phyloP scores from a whole-genome alignment of 2,888 invertebrate genomes.

The Ochropleura plecta region DNA sequence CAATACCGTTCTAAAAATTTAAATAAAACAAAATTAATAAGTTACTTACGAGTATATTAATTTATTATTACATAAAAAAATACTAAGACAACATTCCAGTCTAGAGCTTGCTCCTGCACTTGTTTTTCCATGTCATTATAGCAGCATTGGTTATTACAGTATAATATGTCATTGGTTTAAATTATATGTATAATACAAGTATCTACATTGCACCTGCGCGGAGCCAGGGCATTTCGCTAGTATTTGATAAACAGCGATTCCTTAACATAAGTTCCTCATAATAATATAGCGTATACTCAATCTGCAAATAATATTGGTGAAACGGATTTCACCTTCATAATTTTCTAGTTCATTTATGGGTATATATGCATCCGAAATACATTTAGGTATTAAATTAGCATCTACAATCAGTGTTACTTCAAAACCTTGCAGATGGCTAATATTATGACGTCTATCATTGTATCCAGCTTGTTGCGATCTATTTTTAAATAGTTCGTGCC shows the following conservation, averaged over 20 bases:
- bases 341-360: neutral
- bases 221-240: too few relatives aligned
- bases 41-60: neutral
- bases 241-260: neutral
- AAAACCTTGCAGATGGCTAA: neutral
- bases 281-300: neutral
- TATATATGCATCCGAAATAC: neutral
- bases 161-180: too few relatives aligned
- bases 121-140: neutral
- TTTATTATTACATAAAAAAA: conserved; percentile 14
- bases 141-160: neutral
- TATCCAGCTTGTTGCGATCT: conserved; percentile 9
- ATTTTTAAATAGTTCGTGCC: conserved; percentile 13
- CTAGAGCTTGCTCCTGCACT: neutral
- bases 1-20: too few relatives aligned
- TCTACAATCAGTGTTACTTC: neutral
- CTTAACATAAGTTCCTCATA: neutral
- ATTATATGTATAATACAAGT: too few relatives aligned
- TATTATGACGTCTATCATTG: neutral
- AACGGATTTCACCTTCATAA: too few relatives aligned
- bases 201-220: too few relatives aligned
- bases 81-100: neutral
- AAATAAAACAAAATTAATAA: conserved; percentile 17
- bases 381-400: neutral
- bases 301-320: too few relatives aligned